Base-by-base conservation (phyloP, 2,113 vertebrate genomes). In the Capreolus pygargus region DNA sequence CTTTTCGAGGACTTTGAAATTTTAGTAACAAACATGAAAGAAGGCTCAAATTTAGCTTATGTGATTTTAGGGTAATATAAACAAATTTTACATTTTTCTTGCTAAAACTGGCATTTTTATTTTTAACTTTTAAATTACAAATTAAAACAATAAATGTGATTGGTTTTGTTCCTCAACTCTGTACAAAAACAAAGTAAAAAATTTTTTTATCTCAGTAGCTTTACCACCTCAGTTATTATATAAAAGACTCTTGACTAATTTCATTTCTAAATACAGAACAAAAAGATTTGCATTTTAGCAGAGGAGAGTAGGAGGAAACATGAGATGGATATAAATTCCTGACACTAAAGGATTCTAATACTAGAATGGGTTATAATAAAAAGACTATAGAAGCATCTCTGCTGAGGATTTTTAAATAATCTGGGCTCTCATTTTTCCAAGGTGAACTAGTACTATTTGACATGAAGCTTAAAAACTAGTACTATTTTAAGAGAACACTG, bases 211-310 rank as follows among this genome's bases (percentile, higher is more conserved):
- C 85, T 94, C 96, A 15, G 79, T 98, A 83, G 97, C 86, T 98
- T 94, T 95, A 97, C 94, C 91, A 89, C 57, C 76, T 94, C 79
- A 47, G 93, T 96, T 98, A 96, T 98, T 98, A 98, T 91, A 97
- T 98, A 97, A 97, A 96, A 96, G 94, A 96, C 39, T 97, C 92
- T 74, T 98, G 97, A 98, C 96, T 98, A 97, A 98, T 39, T 97
- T 93, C 82, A 94, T 79, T 97, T 97, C 98, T 98, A 98, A 98
- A 98, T 95, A 95, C 70, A 92, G 97, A 97, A 95, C 95, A 95
- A 95, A 96, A 97, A 90, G 92, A 98, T 97, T 74, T 97, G 95
- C 97, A 97, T 96, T 98, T 97, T 92, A 94, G 74, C 95, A 98
- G 94, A 97, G 84, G 89, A 33, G 36, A 97, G 97, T 93, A 91